Conservation (phyloP, 2,113 vertebrate genomes). For the Xiphophorus couchianus region DNA sequence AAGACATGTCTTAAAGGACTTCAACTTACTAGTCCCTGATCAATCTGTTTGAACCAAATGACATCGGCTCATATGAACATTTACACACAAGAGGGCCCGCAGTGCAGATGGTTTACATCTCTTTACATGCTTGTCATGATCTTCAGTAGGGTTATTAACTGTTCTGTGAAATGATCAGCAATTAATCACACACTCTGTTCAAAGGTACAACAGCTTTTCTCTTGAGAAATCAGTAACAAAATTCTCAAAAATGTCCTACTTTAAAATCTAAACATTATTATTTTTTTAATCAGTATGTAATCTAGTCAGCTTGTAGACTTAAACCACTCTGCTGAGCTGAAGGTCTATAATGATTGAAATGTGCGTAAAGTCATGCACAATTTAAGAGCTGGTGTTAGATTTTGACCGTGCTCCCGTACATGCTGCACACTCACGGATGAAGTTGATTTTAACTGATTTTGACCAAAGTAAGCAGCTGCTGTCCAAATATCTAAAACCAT, state of each 20-base stretch:
- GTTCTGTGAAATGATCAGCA: neutral
- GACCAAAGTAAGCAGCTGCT: too few species aligned
- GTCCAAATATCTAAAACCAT: too few species aligned
- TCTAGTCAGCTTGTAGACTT: too few species aligned
- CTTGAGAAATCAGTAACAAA: neutral
- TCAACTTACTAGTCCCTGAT: neutral
- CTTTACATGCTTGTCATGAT: neutral
- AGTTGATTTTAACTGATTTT: too few species aligned
- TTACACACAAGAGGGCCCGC: neutral
- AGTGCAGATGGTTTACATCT: neutral
- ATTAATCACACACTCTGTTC: neutral
- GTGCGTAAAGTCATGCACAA: too few species aligned
- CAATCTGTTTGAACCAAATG: neutral
- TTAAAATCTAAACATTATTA: neutral
- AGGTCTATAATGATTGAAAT: too few species aligned
- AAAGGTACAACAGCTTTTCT: neutral
- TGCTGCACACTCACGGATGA: too few species aligned
- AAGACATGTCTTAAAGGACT: too few species aligned
- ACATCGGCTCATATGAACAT: neutral
- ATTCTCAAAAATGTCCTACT: neutral
- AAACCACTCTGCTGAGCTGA: too few species aligned
- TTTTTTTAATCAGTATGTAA: neutral
- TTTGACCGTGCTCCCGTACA: too few species aligned
- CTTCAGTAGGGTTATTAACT: neutral
- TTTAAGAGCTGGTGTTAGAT: too few species aligned